These are phyloP conservation scores for Corythaixoides concolor DNA, from an alignment of 2,113 vertebrate genomes.

Conservation along the genomic window DNA sequence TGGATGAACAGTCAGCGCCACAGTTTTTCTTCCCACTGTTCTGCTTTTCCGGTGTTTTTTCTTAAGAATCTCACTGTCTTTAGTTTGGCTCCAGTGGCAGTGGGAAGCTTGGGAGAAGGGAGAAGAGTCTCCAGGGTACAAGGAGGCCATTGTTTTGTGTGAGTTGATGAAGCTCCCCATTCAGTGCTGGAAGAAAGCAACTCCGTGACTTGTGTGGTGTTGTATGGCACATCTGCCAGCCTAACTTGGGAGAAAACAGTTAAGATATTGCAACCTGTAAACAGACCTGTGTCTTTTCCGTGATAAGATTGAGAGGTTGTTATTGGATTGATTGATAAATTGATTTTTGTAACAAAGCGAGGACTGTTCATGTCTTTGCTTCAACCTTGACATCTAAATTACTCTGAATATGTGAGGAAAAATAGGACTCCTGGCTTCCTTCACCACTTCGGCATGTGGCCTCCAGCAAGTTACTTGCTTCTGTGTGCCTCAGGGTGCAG, in stretches of 20 bases:
- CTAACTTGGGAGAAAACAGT: not conserved
- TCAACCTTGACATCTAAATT: not conserved
- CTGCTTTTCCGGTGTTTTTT: not conserved
- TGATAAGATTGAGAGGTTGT: not conserved
- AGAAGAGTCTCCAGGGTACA: not conserved
- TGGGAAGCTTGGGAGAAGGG: not conserved
- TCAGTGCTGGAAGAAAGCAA: constrained; percentile 11
- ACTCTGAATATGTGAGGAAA: not conserved
- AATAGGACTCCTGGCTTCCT: not conserved
- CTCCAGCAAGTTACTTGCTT: not conserved
- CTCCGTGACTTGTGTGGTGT: not conserved
- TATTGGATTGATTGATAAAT: not conserved
- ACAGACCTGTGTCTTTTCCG: not conserved
- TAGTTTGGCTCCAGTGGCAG: not conserved
- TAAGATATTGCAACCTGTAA: not conserved
- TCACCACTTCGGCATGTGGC: not conserved
- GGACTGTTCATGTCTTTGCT: not conserved
- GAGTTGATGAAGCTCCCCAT: not conserved
- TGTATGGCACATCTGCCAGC: not conserved
- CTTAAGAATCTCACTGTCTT: not conserved
- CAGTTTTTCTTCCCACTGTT: not conserved
- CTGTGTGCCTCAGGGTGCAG: not conserved
- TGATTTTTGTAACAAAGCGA: not conserved
- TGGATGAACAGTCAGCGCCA: not conserved
- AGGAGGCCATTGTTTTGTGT: not conserved